phyloP scores from a whole-genome alignment of 2,113 vertebrate genomes.

The Hiodon tergisus region DNA sequence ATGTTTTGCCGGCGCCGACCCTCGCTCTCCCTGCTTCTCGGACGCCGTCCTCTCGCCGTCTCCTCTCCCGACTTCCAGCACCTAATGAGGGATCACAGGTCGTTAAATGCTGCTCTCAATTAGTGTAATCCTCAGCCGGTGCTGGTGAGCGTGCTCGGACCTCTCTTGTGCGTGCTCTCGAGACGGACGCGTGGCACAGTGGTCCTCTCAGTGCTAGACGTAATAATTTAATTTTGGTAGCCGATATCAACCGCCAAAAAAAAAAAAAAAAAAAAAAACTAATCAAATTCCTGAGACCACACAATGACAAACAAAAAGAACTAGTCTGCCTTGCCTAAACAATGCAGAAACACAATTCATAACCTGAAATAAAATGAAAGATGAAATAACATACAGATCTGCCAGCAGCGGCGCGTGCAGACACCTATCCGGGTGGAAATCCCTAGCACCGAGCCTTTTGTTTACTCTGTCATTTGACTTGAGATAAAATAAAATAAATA shows the following conservation, averaged over 20 bases:
- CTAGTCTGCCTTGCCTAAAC: background rate
- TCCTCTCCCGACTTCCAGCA: no score
- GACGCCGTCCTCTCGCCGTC: no score
- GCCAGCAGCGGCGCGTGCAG: constrained; percentile 8
- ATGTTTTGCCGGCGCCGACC: no score
- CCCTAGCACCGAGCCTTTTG: constrained; percentile 13
- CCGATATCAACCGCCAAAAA: no score
- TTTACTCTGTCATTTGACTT: constrained; percentile 39
- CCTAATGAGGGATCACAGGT: no score
- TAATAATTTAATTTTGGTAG: background rate
- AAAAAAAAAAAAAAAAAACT: background rate
- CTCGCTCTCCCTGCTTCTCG: no score
- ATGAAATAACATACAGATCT: constrained; percentile 9
- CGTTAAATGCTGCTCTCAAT: no score
- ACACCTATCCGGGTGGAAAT: constrained; percentile 10
- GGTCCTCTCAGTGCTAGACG: constrained; percentile 37
- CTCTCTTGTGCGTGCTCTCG: no score
- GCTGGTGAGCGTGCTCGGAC: no score
- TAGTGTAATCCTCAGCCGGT: no score
- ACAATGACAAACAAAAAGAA: constrained; percentile 1
- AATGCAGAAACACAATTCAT: background rate
- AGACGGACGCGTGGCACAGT: constrained; percentile 4
- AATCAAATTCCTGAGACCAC: background rate
- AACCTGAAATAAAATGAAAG: constrained; percentile 12
- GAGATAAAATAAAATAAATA: constrained; percentile 18